phyloP scores from a whole-genome alignment of 37 sponge, comb jelly and placozoan genomes.

The Mnemiopsis leidyi region DNA sequence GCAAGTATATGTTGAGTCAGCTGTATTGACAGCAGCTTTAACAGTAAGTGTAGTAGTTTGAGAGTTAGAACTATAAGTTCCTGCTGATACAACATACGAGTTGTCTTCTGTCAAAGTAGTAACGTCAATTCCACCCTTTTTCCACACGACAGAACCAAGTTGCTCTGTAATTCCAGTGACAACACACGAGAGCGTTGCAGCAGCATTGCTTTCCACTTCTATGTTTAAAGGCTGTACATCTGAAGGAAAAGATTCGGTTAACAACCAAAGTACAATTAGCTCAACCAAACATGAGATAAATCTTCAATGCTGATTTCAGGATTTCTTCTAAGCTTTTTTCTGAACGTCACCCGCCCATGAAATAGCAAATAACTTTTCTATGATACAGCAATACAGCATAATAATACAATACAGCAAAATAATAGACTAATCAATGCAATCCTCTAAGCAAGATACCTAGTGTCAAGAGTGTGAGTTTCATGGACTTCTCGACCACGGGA shows the following conservation, averaged over 20 bases:
- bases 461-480: neutral
- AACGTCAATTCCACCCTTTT: neutral
- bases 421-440: no score
- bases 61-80: neutral
- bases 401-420: no score
- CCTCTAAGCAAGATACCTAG: no score
- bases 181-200: neutral
- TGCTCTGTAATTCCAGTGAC: neutral
- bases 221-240: neutral
- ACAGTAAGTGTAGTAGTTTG: neutral
- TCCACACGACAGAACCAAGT: neutral
- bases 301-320: no score
- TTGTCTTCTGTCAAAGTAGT: neutral
- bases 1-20: neutral
- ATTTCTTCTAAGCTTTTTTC: no score
- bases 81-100: neutral
- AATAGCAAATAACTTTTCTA: no score
- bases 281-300: no score
- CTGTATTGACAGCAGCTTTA: slow-evolving; percentile 2
- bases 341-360: no score
- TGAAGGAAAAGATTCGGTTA: neutral
- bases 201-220: neutral
- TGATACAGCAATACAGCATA: no score
- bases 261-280: no score
- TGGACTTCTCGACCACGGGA: neutral